These are phyloP conservation scores for Eupeodes luniger DNA, from an alignment of 2,888 invertebrate genomes.

Conservation along the genomic window DNA sequence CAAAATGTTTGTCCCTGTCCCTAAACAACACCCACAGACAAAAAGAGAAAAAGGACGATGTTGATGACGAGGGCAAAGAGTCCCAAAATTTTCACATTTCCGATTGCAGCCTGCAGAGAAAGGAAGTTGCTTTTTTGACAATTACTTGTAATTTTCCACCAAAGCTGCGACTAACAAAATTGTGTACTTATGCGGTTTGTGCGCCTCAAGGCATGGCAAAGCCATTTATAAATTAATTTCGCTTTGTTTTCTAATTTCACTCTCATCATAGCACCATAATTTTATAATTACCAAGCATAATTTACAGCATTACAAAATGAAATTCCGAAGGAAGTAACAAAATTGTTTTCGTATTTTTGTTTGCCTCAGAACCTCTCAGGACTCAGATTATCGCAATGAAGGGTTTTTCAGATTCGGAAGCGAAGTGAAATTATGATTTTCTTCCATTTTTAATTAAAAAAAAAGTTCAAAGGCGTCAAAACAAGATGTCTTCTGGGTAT, in stretches of 20 bases:
- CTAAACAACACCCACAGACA: neutral
- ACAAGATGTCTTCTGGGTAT: neutral
- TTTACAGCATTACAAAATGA: neutral
- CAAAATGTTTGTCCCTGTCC: neutral
- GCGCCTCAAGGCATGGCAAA: neutral
- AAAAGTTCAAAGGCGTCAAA: conserved; percentile 14
- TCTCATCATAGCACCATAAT: neutral
- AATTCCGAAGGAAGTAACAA: neutral
- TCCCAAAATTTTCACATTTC: neutral
- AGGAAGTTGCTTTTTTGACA: conserved; percentile 17
- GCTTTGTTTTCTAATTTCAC: conserved; percentile 25
- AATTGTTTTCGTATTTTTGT: neutral
- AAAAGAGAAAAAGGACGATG: neutral
- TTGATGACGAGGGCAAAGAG: neutral
- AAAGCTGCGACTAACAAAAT: neutral
- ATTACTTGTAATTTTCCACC: neutral
- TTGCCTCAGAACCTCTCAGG: neutral
- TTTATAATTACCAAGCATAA: conserved; percentile 9
- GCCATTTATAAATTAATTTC: neutral
- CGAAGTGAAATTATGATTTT: neutral
- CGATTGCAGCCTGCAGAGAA: neutral
- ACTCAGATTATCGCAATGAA: neutral
- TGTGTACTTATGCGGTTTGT: neutral
- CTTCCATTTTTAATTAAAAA: neutral
- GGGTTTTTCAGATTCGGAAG: neutral